Evolutionary conservation across 2,888 invertebrate genomes (phyloP), one percentile per base, ranked within the genome.

Genomic region (Diarsia dahlii): DNA sequence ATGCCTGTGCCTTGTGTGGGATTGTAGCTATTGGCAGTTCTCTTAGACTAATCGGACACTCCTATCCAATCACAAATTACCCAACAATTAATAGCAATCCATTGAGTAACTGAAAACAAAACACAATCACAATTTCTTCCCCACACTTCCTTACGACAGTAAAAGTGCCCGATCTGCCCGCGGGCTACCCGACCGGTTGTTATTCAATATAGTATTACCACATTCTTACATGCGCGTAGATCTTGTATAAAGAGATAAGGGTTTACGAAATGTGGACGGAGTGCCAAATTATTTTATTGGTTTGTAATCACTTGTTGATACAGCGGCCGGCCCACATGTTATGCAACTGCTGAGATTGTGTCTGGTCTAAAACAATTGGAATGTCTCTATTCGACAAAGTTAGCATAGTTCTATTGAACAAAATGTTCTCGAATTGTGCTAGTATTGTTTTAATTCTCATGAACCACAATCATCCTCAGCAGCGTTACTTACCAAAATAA

Each of bases 141-240:
- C 74, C 73, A 71, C 80, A 82, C 80, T 87, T 87, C 75, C 84
- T 78, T 66, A 74, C 84, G 77, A 79, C 74, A 84, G 84, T 81
- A 86, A 87, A 80, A 84, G 79, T 80, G 63, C 50, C 74, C 62
- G 20, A 20, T 63, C 20, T 66, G 71, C 78, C 84, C 58, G 76
- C 66, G 23, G 72, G 78, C 78, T 39, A 56, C 28, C 54, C 75
- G 79, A 79, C 87, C 87, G 73, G 85, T 84, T 77, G 18, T 82
- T 84, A 78, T 68, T 60, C 67, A 82, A 76, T 67, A 77, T 68
- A 45, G 28, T 28, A 67, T 78, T 74, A 74, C 79, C 48, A 85
- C 76, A 80, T 80, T 77, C 82, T 84, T 82, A 80, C 81, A 76
- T 83, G 68, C 80, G 67, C 54, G 60, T 78, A 69, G 81, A 84